A percentile compares a stretch with the other conserved stretches of the same genome.
These are phyloP conservation scores for Drosophila melanosoma DNA, from an alignment of 2,888 invertebrate genomes.

Conservation along the genomic window DNA sequence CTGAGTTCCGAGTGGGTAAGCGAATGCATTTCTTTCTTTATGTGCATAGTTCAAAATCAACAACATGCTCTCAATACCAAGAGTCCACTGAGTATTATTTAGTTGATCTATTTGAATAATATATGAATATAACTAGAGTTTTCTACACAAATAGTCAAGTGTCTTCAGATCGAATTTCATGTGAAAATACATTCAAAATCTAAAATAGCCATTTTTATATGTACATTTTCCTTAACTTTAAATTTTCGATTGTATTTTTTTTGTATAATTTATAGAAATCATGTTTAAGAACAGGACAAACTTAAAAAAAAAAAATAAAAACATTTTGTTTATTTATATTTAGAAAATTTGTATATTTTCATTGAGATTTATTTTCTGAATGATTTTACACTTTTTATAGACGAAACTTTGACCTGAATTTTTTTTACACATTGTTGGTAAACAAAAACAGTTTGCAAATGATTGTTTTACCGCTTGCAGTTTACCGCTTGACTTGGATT, in stretches of 20 bases:
- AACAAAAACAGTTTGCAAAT: background rate
- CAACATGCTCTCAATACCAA: background rate
- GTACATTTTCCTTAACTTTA: too few species aligned
- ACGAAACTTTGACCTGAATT: background rate
- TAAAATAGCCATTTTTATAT: too few species aligned
- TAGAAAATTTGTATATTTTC: background rate
- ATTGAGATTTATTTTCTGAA: background rate
- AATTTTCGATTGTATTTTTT: too few species aligned
- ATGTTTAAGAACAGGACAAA: too few species aligned
- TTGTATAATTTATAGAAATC: too few species aligned
- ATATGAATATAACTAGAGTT: background rate
- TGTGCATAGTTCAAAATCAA: background rate
- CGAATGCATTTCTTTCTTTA: background rate
- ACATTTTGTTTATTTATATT: background rate
- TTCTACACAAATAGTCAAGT: background rate
- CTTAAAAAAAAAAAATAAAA: too few species aligned
- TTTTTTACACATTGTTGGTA: background rate
- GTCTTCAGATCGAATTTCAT: background rate
- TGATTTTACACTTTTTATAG: background rate
- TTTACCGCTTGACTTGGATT: constrained; percentile 40
- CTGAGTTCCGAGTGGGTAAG: background rate
- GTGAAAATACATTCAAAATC: too few species aligned
- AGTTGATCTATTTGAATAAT: background rate
- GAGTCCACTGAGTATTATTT: background rate
- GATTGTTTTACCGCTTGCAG: background rate